phyloP scores from a whole-genome alignment of 1,140 invertebrate genomes.

The Neodiprion lecontei region DNA sequence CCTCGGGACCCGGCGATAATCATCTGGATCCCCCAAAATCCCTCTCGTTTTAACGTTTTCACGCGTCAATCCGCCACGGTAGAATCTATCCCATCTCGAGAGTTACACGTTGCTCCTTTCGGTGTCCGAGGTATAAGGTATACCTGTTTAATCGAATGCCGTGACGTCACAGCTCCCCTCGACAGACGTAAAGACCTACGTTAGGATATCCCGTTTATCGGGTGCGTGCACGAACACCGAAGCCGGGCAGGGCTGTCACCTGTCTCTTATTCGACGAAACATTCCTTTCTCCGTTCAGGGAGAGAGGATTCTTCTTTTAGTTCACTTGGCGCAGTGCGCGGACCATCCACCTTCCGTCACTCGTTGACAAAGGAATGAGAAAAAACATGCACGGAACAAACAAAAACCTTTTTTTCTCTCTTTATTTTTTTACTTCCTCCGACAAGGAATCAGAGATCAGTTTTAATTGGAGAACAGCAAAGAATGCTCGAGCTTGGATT shows the following conservation, averaged over 20 bases:
- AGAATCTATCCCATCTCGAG: not conserved
- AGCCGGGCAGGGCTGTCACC: not conserved
- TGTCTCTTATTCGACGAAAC: constrained; percentile 2
- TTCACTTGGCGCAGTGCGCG: not conserved
- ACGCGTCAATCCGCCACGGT: not conserved
- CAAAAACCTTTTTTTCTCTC: too few relatives aligned
- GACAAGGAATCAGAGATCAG: too few relatives aligned
- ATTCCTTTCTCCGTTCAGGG: not conserved
- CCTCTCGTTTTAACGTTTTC: not conserved
- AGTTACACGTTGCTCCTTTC: not conserved
- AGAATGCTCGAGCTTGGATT: not conserved
- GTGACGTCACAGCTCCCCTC: not conserved
- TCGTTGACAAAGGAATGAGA: too few relatives aligned
- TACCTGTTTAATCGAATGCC: not conserved
- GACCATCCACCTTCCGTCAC: not conserved
- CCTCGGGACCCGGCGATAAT: not conserved
- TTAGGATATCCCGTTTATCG: not conserved
- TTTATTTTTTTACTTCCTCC: too few relatives aligned
- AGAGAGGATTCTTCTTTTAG: not conserved
- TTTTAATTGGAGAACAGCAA: not conserved
- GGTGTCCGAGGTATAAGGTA: not conserved
- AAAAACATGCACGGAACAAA: too few relatives aligned
- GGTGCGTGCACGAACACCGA: not conserved
- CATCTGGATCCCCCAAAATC: not conserved
- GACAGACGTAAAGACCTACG: not conserved